Percentiles rank a stretch among this genome's conserved stretches.
Conservation (phyloP, 1,140 invertebrate genomes). For the Centruroides sculpturatus region DNA sequence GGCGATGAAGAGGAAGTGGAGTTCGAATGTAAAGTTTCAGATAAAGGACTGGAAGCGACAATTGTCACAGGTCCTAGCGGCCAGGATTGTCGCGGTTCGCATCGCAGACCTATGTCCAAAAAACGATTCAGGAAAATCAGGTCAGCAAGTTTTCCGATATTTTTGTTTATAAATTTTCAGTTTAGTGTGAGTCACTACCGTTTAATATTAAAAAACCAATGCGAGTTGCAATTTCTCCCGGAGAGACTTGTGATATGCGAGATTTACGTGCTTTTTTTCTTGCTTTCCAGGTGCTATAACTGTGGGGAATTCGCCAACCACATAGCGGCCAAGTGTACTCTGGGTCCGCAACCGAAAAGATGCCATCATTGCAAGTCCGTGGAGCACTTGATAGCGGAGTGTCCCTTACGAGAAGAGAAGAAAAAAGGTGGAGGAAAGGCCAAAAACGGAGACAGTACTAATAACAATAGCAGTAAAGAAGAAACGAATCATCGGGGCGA, state of each 20-base stretch:
- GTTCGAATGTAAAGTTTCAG: constrained; percentile 65
- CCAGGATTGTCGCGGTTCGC: constrained; percentile 58
- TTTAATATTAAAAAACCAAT: neutral
- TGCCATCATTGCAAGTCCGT: constrained; percentile 75
- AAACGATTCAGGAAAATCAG: constrained; percentile 69
- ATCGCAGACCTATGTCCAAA: constrained; percentile 53
- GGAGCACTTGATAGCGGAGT: constrained; percentile 73
- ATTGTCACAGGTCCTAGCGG: constrained; percentile 58
- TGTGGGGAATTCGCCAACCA: constrained; percentile 83
- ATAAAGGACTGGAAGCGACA: constrained; percentile 70
- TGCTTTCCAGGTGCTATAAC: constrained; percentile 61
- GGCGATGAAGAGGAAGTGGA: constrained; percentile 74
- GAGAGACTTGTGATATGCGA: no score
- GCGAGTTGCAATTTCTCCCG: neutral
- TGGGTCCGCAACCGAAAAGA: constrained; percentile 71
- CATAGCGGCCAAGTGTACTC: constrained; percentile 68
- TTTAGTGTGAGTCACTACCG: neutral
- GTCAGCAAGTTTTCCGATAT: constrained; percentile 27
- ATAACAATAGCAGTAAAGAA: neutral
- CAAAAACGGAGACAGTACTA: neutral
- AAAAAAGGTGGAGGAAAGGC: neutral
- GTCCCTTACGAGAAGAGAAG: constrained; percentile 38
- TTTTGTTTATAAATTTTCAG: neutral
- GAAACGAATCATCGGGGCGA: neutral
- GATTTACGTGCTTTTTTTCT: constrained; percentile 2